Base-by-base conservation (phyloP, 1,140 invertebrate species). In the Papilio helenus region DNA sequence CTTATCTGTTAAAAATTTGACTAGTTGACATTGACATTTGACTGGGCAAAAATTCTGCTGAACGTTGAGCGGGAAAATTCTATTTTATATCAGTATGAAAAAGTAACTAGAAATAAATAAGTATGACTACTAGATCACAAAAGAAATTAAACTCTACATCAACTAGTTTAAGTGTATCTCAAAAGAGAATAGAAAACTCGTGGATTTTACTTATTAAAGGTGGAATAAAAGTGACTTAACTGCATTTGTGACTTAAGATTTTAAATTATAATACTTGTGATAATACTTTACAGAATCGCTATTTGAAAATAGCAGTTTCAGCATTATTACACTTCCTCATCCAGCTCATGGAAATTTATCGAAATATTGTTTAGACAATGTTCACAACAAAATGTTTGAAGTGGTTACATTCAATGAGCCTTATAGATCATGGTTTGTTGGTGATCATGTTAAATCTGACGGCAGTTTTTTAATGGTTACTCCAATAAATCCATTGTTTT, bases 241-340 rank as follows among this genome's bases (percentile, higher is more conserved):
- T 89, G 55, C 44, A 14, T 46, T 16, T 51, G 2, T 18, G 39
- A 16, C 44, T 72, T 73, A 71, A 18, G 23, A 16, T 0, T 61
- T 16, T 46, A 16, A 85, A 95, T 46, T 93, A 95, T 81, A 72
- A 76, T 23, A 16, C 10, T 16, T 46, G 42, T 16, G 76, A 58
- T 72, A 65, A 79, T 78, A 77, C 80, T 65, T 94, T 85, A 83
- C 94, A 88, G 96, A 96, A 84, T 93, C 95, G 71, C 90, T 95
- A 76, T 90, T 94, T 82, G 95, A 95, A 80, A 96, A 96, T 80
- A 96, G 95, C 16, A 96, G 96, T n/a, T 96, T 97, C 44, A 96
- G 96, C 85, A 96, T 98, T 71, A 96, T 97, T 16, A 96, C 97
- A 85, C 95, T 97, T 18, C 92, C 96, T 81, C 97, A 97, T 92